Base-by-base conservation (phyloP, 2,888 invertebrate species). In the Teleogryllus oceanicus region DNA sequence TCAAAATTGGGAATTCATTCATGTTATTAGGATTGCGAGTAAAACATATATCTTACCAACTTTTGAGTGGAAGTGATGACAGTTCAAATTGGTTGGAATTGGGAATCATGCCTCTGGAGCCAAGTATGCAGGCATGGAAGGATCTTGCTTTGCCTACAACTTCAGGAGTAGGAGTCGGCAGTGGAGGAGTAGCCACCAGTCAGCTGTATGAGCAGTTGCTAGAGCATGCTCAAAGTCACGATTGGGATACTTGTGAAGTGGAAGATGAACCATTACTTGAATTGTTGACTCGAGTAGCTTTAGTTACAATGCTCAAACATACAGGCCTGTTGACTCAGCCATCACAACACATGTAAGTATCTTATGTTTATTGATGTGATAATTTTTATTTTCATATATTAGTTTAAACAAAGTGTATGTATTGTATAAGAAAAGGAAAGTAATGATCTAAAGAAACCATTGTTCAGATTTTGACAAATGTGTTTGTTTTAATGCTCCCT, bases 241-340 rank as follows among this genome's bases (percentile, higher is more conserved):
- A 89, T 79, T 89, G 89, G 88, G 89, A 90, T 82, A 88, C 89
- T 2, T 87, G 88, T 83, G 89, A 89, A 80, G 84, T 88, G 11
- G 85, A 85, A 74, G 87, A 86, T 79, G 87, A 88, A 80, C 84
- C 84, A 1, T 84, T 89, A 51, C 84, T 90, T 51, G 89, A 90
- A 81, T 85, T 86, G 8, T 87, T 89, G 11, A 87, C 89, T 1
- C 85, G 89, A 78, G 88, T 89, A 82, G 87, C 89, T 81, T 84
- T 91, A 74, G 87, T 89, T 49, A 88, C 89, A 2, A 84, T 90
- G 10, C 84, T 91, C 24, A 89, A 89, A 83, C 90, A 90, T 81
- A 88, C 89, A n/a, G 89, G 89, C 2, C 84, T 89, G 76, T 83
- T 88, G n/a, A 84, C 86, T 62, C 62, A 62, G 62, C 62, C 62